Evolutionary conservation across 2,888 invertebrate genomes (phyloP).

Genomic region (Drosophila monieri): DNA sequence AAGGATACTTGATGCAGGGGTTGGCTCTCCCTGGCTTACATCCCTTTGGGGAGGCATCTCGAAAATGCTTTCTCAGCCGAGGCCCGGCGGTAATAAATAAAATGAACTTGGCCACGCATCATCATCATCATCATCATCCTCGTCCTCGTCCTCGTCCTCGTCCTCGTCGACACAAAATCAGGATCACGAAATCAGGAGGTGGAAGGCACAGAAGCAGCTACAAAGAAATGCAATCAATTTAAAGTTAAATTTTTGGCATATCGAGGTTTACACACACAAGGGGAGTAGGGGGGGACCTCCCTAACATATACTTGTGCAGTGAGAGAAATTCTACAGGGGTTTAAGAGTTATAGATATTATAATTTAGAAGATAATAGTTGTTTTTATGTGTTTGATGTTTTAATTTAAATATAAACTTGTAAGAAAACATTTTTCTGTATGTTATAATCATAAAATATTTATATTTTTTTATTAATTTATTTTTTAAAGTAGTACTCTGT

Average conservation of each 20-base stretch:
- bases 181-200: slow-evolving; percentile 10
- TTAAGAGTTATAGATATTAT: too few species aligned
- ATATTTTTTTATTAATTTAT: too few species aligned
- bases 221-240: slow-evolving; percentile 80
- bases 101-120: slow-evolving; percentile 56
- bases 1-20: not conserved
- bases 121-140: slow-evolving; percentile 24
- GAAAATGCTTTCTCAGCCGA: slow-evolving; percentile 63
- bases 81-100: slow-evolving; percentile 75
- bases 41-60: slow-evolving; percentile 62
- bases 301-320: slow-evolving; percentile 18
- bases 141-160: not conserved
- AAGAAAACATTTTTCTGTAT: too few species aligned
- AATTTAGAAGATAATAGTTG: too few species aligned
- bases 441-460: too few species aligned
- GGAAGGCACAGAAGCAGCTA: slow-evolving; percentile 46
- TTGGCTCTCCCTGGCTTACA: slow-evolving; percentile 1
- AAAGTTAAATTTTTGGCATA: slow-evolving; percentile 77
- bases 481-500: too few species aligned
- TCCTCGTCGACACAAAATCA: slow-evolving; percentile 6
- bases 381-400: too few species aligned
- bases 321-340: not conserved
- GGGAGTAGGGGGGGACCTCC: not conserved
- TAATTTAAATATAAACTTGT: too few species aligned
- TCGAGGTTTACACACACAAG: slow-evolving; percentile 58